Evolutionary conservation across 2,113 vertebrate genomes (phyloP).

Genomic region (Prietella phreatophila): DNA sequence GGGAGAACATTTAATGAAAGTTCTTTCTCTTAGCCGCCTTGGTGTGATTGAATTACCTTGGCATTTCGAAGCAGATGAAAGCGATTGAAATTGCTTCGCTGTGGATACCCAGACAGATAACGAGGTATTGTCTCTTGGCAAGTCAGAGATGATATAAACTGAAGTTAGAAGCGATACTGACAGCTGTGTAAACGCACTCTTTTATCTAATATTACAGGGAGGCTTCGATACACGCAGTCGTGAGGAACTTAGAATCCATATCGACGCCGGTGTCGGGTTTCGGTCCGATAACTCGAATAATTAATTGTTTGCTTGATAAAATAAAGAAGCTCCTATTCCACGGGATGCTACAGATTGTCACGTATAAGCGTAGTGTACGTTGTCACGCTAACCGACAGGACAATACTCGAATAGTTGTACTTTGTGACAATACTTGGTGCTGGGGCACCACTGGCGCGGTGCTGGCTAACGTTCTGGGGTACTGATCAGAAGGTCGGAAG

Average conservation of each 20-base stretch:
- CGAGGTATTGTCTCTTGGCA: slow-evolving; percentile 25
- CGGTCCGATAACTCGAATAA: no score
- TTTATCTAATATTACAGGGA: slow-evolving; percentile 10
- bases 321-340: background rate
- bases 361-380: background rate
- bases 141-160: slow-evolving; percentile 10
- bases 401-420: no score
- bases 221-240: background rate
- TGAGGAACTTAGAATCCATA: background rate
- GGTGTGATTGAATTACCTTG: slow-evolving; percentile 39
- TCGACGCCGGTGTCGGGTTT: no score
- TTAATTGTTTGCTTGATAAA: background rate
- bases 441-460: no score
- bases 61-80: slow-evolving; percentile 31
- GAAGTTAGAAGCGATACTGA: slow-evolving; percentile 5
- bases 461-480: no score
- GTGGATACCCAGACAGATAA: slow-evolving; percentile 34
- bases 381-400: background rate
- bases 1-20: slow-evolving; percentile 47
- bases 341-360: background rate
- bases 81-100: slow-evolving; percentile 44
- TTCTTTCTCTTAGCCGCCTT: slow-evolving; percentile 34
- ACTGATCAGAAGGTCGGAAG: no score
- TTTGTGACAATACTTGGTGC: no score
- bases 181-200: background rate